These are phyloP conservation scores for Eubasilissa splendida DNA, from an alignment of 2,888 invertebrate genomes.

Conservation along the genomic window DNA sequence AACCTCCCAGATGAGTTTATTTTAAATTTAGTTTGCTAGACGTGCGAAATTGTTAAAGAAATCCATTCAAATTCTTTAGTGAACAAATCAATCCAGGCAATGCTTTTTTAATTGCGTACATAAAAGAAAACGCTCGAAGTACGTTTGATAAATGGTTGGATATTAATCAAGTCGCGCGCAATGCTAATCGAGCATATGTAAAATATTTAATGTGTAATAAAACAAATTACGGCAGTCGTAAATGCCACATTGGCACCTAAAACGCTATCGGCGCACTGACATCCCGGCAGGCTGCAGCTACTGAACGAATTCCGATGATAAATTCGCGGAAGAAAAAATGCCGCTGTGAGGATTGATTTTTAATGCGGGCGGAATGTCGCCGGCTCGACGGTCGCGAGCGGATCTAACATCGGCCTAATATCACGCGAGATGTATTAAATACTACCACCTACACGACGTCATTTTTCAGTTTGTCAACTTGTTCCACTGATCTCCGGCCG, in stretches of 20 bases:
- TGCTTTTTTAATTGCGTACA: neutral
- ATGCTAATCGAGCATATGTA: neutral
- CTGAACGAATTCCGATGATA: conserved; percentile 50
- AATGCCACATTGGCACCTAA: conserved; percentile 14
- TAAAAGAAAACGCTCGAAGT: neutral
- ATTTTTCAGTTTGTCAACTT: no score
- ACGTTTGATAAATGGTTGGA: neutral
- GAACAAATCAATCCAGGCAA: neutral
- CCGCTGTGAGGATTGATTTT: conserved; percentile 52
- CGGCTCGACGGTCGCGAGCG: neutral
- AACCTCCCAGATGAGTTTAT: no score
- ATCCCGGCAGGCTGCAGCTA: conserved; percentile 2
- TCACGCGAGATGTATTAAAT: no score
- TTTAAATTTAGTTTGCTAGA: no score
- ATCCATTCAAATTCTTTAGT: no score
- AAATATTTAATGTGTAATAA: conserved; percentile 12
- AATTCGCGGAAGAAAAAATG: conserved; percentile 53
- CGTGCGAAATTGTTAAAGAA: no score
- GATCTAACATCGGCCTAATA: no score
- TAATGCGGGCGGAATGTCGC: conserved; percentile 41
- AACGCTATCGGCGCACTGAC: neutral
- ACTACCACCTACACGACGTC: no score
- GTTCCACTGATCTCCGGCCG: no score
- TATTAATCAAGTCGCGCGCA: neutral
- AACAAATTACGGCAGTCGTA: conserved; percentile 17